Conservation (phyloP, 2,113 vertebrate species). For the Brachypteracias leptosomus region DNA sequence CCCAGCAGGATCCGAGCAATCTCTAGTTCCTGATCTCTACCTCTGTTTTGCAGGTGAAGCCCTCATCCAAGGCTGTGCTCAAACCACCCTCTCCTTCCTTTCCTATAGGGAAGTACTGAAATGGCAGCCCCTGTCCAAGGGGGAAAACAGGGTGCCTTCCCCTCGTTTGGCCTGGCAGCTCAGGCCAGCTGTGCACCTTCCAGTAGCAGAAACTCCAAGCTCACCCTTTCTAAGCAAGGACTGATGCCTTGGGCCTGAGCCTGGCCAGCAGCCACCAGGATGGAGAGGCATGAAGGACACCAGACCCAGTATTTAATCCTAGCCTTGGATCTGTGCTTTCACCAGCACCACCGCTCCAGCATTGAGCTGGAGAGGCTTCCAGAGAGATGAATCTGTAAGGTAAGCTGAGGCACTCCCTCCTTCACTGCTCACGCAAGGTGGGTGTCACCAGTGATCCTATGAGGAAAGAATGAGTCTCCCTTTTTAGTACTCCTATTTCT, state of each 20-base stretch:
- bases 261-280: not conserved
- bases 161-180: not conserved
- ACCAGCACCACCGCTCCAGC: rapidly evolving
- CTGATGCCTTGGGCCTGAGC: not conserved
- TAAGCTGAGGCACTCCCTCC: not conserved
- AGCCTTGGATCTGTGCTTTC: not conserved
- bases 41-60: not conserved
- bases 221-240: not conserved
- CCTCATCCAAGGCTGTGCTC: not conserved
- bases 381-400: not conserved
- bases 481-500: not conserved
- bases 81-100: not conserved
- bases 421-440: not conserved
- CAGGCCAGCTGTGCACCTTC: not conserved
- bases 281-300: not conserved
- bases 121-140: not conserved
- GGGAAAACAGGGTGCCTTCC: not conserved
- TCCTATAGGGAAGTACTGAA: not conserved
- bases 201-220: not conserved
- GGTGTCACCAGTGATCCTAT: not conserved
- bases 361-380: not conserved
- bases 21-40: not conserved
- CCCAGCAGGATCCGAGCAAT: not conserved
- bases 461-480: not conserved
- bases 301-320: not conserved